These are phyloP conservation scores for Hippoglossus stenolepis DNA, from an alignment of 2,113 vertebrate species.

Conservation along the genomic window DNA sequence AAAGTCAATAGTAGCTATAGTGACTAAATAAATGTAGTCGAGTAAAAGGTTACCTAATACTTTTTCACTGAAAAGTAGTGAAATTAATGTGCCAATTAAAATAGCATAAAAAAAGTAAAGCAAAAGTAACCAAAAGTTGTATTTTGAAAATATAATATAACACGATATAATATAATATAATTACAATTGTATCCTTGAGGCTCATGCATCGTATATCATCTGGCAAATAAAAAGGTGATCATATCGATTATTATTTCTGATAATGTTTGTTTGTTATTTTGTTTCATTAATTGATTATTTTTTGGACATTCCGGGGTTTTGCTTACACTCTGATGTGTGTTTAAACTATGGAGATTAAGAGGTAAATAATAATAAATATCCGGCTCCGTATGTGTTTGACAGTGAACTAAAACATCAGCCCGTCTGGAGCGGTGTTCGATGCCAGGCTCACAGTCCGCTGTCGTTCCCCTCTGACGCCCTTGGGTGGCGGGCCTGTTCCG, in stretches of 20 bases:
- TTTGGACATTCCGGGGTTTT: too few relatives aligned
- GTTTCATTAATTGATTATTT: neutral
- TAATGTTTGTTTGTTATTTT: neutral
- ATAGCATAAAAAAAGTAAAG: neutral
- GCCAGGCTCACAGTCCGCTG: constrained; percentile 12
- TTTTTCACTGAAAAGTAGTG: neutral
- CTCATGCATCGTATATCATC: neutral
- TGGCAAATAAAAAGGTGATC: neutral
- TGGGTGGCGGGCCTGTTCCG: constrained; percentile 68
- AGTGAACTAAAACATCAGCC: neutral
- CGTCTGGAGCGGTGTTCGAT: neutral
- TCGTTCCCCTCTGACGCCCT: constrained; percentile 54
- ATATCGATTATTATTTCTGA: too few relatives aligned
- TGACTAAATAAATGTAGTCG: too few relatives aligned
- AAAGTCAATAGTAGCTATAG: too few relatives aligned
- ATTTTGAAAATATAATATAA: too few relatives aligned
- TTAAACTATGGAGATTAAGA: too few relatives aligned
- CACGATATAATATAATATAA: neutral
- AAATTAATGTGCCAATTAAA: neutral
- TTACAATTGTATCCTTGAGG: neutral
- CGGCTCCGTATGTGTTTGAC: neutral
- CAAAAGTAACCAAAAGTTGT: too few relatives aligned
- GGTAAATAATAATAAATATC: neutral
- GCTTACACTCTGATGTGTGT: neutral
- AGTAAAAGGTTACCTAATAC: too few relatives aligned